Base-by-base conservation (phyloP, 2,888 invertebrate species). In the Phortica magna region DNA sequence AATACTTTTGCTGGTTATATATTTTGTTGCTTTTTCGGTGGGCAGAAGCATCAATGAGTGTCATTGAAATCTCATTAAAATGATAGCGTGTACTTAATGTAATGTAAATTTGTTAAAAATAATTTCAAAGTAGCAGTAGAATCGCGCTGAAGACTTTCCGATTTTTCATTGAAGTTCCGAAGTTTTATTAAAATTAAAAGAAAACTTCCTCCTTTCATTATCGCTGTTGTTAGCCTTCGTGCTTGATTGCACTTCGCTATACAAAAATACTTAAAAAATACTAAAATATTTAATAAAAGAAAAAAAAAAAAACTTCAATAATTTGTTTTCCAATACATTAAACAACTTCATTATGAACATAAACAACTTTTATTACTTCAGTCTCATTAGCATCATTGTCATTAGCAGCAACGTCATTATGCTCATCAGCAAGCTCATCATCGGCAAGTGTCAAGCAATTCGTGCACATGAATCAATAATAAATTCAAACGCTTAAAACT, bases 391-490 rank as follows among this genome's bases (percentile, higher is more conserved):
- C 48, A 48, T 48, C 48, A 14, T 48, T 7, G 14, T 48, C 48
- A 12, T 48, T 14, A 48, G 9, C 48, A 48, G 48, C 48, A 48
- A 3, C 48, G 2, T 9, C 48, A 12, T 48, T 12, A 48, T 12
- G 3, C 14, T 48, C 48, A 48, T 48, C 48, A 31, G 31, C 31
- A 31, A 31, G 31, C 31, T 31, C 31, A 48, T 14, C 9, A 48
- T 48, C 48, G 14, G 2, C 48, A 48, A 48, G 10, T 48, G 48
- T 12, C 48, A 48, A 48, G 10, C 14, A 48, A 2, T 48, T 48
- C 48, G n/a, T 7, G 2, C 59, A 12, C 59, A n/a, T 59, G n/a
- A 59, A 59, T 59, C 59, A 59, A 59, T 59, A 59, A 59, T 14
- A 48, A 48, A 59, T n/a, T 59, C 59, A 48, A 14, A 48, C 48